Conservation (phyloP, 2,797 vertebrate genomes). For the Ataeniobius toweri region DNA sequence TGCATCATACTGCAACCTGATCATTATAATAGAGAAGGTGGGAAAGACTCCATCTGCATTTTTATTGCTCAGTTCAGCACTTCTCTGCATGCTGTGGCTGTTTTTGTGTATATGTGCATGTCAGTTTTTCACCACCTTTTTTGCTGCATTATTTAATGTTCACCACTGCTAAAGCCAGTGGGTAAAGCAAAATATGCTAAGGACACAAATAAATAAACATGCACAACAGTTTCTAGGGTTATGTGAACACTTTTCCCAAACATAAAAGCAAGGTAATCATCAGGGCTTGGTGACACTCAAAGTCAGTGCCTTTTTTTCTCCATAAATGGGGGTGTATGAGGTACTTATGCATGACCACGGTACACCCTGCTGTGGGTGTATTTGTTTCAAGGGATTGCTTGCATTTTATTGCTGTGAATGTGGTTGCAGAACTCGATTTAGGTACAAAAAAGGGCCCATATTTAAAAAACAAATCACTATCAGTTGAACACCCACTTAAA, state of each 20-base stretch:
- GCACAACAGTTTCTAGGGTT: slow-evolving; percentile 11
- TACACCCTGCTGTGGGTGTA: not conserved
- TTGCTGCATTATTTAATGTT: slow-evolving; percentile 52
- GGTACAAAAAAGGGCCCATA: not conserved
- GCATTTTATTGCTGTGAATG: not conserved
- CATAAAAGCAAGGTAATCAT: not conserved
- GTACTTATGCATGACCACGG: not conserved
- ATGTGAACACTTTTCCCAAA: not conserved
- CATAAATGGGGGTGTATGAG: not conserved
- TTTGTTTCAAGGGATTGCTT: not conserved
- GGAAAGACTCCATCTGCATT: slow-evolving; percentile 67
- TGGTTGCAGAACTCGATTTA: not conserved
- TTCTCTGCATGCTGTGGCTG: slow-evolving; percentile 50
- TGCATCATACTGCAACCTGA: slow-evolving; percentile 71
- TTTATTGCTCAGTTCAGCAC: slow-evolving; percentile 75
- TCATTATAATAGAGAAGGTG: slow-evolving; percentile 65
- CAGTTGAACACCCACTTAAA: not conserved
- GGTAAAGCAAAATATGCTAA: slow-evolving; percentile 43
- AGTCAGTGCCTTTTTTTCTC: slow-evolving; percentile 1
- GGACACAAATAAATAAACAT: slow-evolving; percentile 25
- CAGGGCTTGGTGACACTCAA: not conserved
- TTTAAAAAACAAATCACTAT: not conserved
- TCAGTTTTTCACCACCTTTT: slow-evolving; percentile 37
- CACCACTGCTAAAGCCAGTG: slow-evolving; percentile 34
- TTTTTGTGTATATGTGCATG: slow-evolving; percentile 9